Evolutionary conservation across 2,888 invertebrate species (phyloP), one percentile per base, ranked within the genome.

Genomic region (Entomobrya multifasciata): DNA sequence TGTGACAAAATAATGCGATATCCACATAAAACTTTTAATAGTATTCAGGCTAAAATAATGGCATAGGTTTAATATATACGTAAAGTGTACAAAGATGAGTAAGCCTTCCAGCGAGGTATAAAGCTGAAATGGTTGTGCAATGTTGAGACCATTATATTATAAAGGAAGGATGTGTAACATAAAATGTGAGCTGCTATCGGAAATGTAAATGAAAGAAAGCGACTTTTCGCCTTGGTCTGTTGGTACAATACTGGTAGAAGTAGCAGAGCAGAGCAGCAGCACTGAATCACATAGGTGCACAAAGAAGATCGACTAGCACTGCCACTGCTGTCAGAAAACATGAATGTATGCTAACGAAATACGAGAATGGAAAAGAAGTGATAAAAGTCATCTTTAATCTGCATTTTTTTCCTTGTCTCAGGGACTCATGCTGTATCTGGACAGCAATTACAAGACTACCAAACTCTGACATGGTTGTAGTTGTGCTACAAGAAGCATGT

Each of bases 321-420:
- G n/a, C n/a, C 20, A n/a, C 20, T 10, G n/a, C 17, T n/a, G 55
- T 55, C 10, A 10, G 20, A 55, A 13, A 3, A 17, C n/a, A 55
- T n/a, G 17, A 17, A 55, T 10, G n/a, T 3, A 55, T n/a, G 30
- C 11, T 62, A n/a, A 11, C n/a, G 15, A 30, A 36, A 11, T 67
- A 17, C 11, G 25, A 65, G 65, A 30, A 67, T 41, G n/a, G n/a
- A 49, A 47, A 25, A 49, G 36, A 20, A 74, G 47, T 78, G 47
- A 78, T 60, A 78, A 60, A 60, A 78, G 78, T 78, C 78, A 78
- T 62, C 44, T 62, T 60, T 78, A 78, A 62, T 78, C 62, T 60
- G 60, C 60, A 78, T 78, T 76, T 57, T 57, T 25, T 17, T 36
- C 36, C 36, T 44, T 62, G 52, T 65, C 15, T 74, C 17, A 52